These are phyloP conservation scores for Hybos culiciformis DNA, from an alignment of 2,888 invertebrate genomes.

Conservation along the genomic window DNA sequence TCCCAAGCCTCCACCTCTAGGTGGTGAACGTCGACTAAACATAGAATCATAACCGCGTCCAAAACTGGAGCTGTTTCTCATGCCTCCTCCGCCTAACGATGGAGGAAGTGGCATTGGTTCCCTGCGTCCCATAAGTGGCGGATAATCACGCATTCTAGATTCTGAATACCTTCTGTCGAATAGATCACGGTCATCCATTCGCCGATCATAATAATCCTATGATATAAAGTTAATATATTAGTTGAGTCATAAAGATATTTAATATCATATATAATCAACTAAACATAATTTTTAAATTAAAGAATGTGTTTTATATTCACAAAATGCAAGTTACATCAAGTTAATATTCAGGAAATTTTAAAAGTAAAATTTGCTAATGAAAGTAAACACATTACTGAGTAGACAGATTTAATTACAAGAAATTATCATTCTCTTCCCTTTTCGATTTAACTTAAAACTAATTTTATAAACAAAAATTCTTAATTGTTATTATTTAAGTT, in stretches of 20 bases:
- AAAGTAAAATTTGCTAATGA: constrained; percentile 1
- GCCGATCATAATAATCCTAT: constrained; percentile 66
- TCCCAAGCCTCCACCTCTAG: constrained; percentile 37
- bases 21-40: constrained; percentile 65
- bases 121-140: constrained; percentile 58
- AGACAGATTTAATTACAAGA: too few relatives aligned
- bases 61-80: constrained; percentile 47
- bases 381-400: neutral
- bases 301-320: constrained; percentile 21
- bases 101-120: constrained; percentile 70
- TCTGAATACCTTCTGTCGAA: constrained; percentile 64
- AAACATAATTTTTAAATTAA: constrained; percentile 9
- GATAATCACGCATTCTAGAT: constrained; percentile 39
- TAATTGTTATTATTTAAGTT: too few relatives aligned
- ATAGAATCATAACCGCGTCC: constrained; percentile 56
- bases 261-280: too few relatives aligned
- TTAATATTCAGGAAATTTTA: neutral
- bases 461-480: too few relatives aligned
- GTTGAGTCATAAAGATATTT: too few relatives aligned
- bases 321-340: neutral
- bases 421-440: too few relatives aligned
- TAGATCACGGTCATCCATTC: constrained; percentile 66
- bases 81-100: constrained; percentile 38
- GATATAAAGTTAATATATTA: too few relatives aligned
- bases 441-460: too few relatives aligned